A percentile compares a stretch with the other conserved stretches of the same genome.
These are phyloP conservation scores for Ephydatia muelleri DNA, from an alignment of 37 sponge, comb jelly and placozoan genomes.

Conservation along the genomic window DNA sequence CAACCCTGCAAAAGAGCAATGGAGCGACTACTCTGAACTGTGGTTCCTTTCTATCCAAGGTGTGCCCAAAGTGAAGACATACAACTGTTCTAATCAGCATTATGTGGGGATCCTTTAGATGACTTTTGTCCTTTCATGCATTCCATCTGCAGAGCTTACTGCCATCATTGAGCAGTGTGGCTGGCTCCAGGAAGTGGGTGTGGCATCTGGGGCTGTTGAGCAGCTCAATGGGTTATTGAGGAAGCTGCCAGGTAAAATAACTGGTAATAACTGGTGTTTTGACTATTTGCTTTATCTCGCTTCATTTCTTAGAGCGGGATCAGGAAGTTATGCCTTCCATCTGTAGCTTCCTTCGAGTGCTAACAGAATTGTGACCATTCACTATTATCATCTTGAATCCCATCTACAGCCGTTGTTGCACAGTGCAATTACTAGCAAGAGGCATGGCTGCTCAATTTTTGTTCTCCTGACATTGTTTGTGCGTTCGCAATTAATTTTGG, in stretches of 20 bases:
- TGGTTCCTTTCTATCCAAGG: neutral
- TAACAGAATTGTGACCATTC: neutral
- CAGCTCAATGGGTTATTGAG: neutral
- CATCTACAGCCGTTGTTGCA: no score
- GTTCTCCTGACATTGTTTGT: no score
- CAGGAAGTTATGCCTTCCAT: neutral
- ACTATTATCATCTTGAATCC: no score
- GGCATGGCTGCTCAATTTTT: no score
- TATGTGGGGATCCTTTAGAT: no score
- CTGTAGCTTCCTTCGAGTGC: neutral
- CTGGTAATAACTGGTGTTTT: neutral
- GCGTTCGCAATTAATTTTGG: no score
- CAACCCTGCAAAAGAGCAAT: neutral
- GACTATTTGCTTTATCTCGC: neutral
- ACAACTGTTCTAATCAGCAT: no score
- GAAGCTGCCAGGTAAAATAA: neutral
- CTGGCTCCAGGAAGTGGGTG: neutral
- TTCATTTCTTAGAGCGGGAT: neutral
- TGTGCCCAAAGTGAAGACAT: no score
- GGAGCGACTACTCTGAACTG: neutral
- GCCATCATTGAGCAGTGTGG: neutral
- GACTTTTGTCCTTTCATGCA: no score
- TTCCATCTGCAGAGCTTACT: neutral
- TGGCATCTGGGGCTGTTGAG: neutral
- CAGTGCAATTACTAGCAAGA: no score